These are phyloP conservation scores for Genyomyrus donnyi DNA, from an alignment of 2,113 vertebrate species.

Conservation along the genomic window DNA sequence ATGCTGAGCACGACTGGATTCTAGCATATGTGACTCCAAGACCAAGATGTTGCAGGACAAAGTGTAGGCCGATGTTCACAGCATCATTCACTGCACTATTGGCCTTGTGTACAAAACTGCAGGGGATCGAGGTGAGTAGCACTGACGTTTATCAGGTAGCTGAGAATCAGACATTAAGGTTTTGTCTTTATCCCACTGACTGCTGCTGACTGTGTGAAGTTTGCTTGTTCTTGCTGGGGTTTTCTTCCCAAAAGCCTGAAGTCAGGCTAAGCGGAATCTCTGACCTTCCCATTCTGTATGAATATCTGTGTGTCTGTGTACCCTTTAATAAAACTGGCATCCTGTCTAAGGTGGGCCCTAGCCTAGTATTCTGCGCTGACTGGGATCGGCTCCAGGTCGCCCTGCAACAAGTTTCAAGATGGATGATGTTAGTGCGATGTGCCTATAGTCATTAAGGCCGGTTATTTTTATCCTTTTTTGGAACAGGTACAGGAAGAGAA, in stretches of 20 bases:
- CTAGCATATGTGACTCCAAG: background rate
- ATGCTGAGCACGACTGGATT: background rate
- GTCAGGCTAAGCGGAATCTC: background rate
- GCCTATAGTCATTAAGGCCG: background rate
- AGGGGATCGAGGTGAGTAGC: background rate
- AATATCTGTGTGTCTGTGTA: background rate
- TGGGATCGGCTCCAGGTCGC: background rate
- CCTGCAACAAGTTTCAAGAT: background rate
- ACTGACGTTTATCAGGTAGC: background rate
- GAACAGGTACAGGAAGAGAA: background rate
- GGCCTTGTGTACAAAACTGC: background rate
- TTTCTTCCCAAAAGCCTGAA: background rate
- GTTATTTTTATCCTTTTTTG: background rate
- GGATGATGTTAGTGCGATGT: background rate
- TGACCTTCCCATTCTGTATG: background rate
- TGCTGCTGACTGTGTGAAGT: background rate
- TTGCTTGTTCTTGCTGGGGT: background rate
- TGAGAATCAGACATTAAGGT: background rate
- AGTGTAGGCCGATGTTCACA: background rate
- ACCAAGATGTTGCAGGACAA: background rate
- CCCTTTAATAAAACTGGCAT: background rate
- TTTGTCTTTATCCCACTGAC: background rate
- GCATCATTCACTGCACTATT: background rate
- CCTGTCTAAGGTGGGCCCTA: background rate
- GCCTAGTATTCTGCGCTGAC: background rate